phyloP scores from a whole-genome alignment of 2,113 vertebrate species.

The Colinus virginianus region DNA sequence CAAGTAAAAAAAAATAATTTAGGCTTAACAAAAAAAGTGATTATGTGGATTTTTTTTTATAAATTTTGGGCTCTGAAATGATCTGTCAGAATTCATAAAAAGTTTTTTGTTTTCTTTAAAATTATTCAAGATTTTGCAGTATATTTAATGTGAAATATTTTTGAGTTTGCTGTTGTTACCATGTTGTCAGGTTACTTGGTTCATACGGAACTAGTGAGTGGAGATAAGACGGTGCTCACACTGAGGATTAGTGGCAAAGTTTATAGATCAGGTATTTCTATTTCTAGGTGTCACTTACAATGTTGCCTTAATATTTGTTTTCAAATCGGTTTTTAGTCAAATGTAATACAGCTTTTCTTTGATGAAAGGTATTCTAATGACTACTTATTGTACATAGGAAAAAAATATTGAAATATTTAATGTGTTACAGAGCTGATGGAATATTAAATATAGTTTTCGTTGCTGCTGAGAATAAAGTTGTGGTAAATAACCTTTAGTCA shows the following conservation, averaged over 20 bases:
- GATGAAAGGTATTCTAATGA: neutral
- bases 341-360: neutral
- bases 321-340: neutral
- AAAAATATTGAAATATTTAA: neutral
- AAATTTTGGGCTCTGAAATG: neutral
- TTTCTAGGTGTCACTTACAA: neutral
- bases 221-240: neutral
- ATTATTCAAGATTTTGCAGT: neutral
- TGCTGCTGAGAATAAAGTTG: neutral
- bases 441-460: neutral
- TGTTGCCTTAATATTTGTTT: neutral
- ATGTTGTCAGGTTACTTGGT: neutral
- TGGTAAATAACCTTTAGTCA: neutral
- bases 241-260: neutral
- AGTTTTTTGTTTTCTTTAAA: neutral
- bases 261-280: neutral
- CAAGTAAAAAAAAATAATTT: neutral
- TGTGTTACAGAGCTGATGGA: neutral
- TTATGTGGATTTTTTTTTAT: neutral
- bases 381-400: neutral
- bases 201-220: neutral
- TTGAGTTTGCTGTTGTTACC: neutral
- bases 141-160: neutral
- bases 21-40: neutral
- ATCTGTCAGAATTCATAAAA: neutral